Evolutionary conservation across 2,888 invertebrate genomes (phyloP).

Genomic region (Pocota personata): DNA sequence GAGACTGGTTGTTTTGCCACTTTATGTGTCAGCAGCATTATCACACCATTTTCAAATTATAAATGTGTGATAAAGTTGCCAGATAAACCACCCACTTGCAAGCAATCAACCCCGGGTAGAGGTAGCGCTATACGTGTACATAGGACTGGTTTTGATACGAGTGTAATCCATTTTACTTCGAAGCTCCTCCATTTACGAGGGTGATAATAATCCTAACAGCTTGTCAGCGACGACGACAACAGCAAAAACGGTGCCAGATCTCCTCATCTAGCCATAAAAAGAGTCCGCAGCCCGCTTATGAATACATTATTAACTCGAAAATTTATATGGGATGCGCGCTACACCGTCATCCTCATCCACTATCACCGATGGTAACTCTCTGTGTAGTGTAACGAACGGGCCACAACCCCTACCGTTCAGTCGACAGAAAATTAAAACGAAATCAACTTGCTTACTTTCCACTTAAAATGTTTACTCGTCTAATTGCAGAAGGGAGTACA

Average conservation of each 20-base stretch:
- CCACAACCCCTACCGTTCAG: slow-evolving; percentile 39
- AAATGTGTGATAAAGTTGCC: slow-evolving; percentile 72
- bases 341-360: not conserved
- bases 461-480: slow-evolving; percentile 74
- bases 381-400: not conserved
- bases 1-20: slow-evolving; percentile 68
- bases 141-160: not conserved
- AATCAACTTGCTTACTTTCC: slow-evolving; percentile 74
- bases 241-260: slow-evolving; percentile 52
- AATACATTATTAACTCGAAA: slow-evolving; percentile 64
- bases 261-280: slow-evolving; percentile 69
- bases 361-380: not conserved
- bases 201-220: slow-evolving; percentile 71
- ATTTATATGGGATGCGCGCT: slow-evolving; percentile 41
- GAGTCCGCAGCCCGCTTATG: slow-evolving; percentile 68
- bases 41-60: slow-evolving; percentile 73
- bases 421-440: slow-evolving; percentile 72
- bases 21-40: slow-evolving; percentile 73
- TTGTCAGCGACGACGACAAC: slow-evolving; percentile 54
- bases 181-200: slow-evolving; percentile 67
- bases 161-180: slow-evolving; percentile 63
- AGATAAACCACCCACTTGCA: slow-evolving; percentile 72
- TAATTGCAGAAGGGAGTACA: slow-evolving; percentile 72
- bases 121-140: not conserved
- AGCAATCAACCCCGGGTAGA: slow-evolving; percentile 59